Conservation (phyloP, 2,888 invertebrate species). For the Drosophila demipolita region DNA sequence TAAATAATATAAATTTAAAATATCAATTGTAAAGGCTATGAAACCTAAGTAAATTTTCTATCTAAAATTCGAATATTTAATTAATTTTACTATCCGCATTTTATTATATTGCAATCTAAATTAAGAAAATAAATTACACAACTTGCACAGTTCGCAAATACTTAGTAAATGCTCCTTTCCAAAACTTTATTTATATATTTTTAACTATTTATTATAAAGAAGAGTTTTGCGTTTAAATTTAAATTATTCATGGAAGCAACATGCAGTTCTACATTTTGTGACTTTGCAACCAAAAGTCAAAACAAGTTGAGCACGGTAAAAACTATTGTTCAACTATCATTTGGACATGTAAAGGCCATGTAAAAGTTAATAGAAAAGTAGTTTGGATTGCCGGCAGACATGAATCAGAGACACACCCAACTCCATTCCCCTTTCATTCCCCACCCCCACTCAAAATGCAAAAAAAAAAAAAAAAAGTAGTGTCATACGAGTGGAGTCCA, state of each 20-base stretch:
- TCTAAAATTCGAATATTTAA: not conserved
- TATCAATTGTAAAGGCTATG: not conserved
- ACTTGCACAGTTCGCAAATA: not conserved
- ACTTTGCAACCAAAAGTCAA: not conserved
- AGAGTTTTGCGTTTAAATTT: not conserved
- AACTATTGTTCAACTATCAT: not conserved
- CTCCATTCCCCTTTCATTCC: not conserved
- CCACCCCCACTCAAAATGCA: not conserved
- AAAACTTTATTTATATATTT: not conserved
- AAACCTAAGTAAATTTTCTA: not conserved
- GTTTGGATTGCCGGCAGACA: conserved; percentile 17
- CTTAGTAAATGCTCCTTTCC: not conserved
- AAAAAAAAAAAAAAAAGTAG: not conserved
- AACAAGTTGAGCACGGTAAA: not conserved
- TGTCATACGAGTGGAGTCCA: conserved; percentile 41
- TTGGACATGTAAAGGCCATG: conserved; percentile 12
- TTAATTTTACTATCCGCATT: not conserved
- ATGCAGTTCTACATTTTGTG: not conserved
- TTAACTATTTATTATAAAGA: not conserved
- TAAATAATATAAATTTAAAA: too few species aligned
- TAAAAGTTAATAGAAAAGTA: conserved; percentile 24
- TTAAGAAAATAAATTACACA: not conserved
- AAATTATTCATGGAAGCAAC: not conserved
- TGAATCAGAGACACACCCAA: conserved; percentile 2
- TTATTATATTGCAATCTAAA: not conserved